Conservation (phyloP, 2,888 invertebrate genomes). For the Diplazon laetatorius region DNA sequence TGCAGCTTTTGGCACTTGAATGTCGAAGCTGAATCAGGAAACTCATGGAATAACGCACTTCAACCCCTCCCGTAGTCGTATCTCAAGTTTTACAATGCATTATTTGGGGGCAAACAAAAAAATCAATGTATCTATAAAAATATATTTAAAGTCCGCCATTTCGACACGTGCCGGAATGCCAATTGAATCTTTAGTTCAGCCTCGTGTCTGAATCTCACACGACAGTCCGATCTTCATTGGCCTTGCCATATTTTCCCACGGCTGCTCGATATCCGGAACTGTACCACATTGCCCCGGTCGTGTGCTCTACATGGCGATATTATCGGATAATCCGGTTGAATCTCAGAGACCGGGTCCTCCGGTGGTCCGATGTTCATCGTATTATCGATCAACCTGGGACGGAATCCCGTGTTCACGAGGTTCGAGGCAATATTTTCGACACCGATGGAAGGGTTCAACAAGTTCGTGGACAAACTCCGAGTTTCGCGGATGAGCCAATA, state of each 20-base stretch:
- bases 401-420: neutral
- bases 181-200: too few relatives aligned
- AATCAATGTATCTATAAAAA: too few relatives aligned
- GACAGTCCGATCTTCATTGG: too few relatives aligned
- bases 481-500: slow-evolving; percentile 30
- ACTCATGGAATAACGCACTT: neutral
- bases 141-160: too few relatives aligned
- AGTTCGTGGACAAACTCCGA: slow-evolving; percentile 28
- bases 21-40: neutral
- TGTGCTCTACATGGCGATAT: neutral
- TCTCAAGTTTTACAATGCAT: neutral
- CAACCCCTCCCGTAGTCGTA: neutral
- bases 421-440: slow-evolving; percentile 21
- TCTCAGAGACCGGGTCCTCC: neutral
- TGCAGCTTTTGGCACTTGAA: too few relatives aligned
- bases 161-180: too few relatives aligned
- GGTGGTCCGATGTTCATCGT: neutral
- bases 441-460: slow-evolving; percentile 25
- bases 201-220: too few relatives aligned
- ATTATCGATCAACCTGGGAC: slow-evolving; percentile 13
- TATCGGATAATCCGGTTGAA: neutral
- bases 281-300: too few relatives aligned
- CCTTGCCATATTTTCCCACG: too few relatives aligned
- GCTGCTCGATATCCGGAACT: too few relatives aligned
- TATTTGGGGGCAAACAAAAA: too few relatives aligned